Evolutionary conservation across 2,888 invertebrate species (phyloP).

Genomic region (Drosophila stalkeri): DNA sequence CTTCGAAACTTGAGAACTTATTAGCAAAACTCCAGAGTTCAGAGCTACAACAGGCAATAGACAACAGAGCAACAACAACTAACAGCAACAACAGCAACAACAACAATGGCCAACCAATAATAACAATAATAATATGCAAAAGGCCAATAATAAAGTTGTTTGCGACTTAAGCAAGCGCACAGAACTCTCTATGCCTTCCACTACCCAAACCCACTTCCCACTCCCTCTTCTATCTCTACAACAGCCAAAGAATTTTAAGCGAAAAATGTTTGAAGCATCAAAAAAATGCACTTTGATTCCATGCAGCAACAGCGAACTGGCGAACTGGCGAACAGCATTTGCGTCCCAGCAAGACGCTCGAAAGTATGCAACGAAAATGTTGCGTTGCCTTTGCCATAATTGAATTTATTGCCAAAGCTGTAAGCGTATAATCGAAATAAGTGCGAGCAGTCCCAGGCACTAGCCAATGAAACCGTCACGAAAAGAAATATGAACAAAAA

Average conservation of each 20-base stretch:
- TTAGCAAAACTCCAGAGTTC: background rate
- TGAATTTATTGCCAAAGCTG: background rate
- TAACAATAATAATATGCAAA: slow-evolving; percentile 31
- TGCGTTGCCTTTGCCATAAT: slow-evolving; percentile 5
- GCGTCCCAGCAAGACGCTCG: background rate
- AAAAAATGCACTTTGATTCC: slow-evolving; percentile 60
- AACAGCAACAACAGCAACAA: slow-evolving; percentile 2
- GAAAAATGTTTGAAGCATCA: slow-evolving; percentile 60
- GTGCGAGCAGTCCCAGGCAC: background rate
- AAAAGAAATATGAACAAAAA: background rate
- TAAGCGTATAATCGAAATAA: slow-evolving; percentile 5
- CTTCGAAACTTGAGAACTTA: slow-evolving; percentile 2
- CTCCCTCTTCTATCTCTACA: no score
- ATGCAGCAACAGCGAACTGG: slow-evolving; percentile 9
- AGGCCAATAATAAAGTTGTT: slow-evolving; percentile 39
- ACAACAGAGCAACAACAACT: background rate
- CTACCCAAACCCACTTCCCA: background rate
- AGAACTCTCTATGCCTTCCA: no score
- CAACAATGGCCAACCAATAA: slow-evolving; percentile 40
- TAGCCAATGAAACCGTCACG: background rate
- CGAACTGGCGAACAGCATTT: background rate
- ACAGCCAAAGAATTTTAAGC: slow-evolving; percentile 57
- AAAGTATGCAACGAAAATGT: slow-evolving; percentile 8
- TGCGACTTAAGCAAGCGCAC: slow-evolving; percentile 17
- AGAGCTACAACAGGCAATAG: background rate